Base-by-base conservation (phyloP, 2,113 vertebrate genomes). In the Pterophyllum scalare region DNA sequence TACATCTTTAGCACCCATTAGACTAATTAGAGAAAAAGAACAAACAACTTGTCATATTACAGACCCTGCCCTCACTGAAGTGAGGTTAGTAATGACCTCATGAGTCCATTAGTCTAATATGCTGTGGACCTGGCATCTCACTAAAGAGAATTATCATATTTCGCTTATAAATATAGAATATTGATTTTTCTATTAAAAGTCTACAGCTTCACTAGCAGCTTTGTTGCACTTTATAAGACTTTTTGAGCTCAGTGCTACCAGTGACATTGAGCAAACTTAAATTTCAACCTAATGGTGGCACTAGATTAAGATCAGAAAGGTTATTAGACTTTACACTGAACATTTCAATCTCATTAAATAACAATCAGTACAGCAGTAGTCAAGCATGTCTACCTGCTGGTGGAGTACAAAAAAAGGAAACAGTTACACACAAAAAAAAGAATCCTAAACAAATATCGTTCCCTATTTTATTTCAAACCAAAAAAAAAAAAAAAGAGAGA, bases 31-130 rank as follows among this genome's bases (percentile, higher is more conserved):
- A 57, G 59, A 28, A 60, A 61, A 59, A 75, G 26, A 20, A 60
- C 49, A 77, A 61, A 54, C 38, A 19, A 75, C 52, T 49, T 33
- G 14, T 64, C 60, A 57, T 54, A 67, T 62, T 81, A 64, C 24
- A 56, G 20, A 15, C 8, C 26, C 19, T 79, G 67, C 35, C 13
- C 22, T 60, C 4, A 7, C 43, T 77, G 43, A 81, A 40, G 15
- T 31, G 22, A 35, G 19, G 31, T 46, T 62, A 31, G 52, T 19
- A 56, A 64, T 82, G 70, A 75, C 28, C 59, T 78, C 52, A 82
- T 88, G 20, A 77, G 60, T 84, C 74, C 61, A 64, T 56, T 79
- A 64, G 24, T 56, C 17, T 35, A 40, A 82, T 77, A 22, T 26
- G 49, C 20, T 59, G 22, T 35, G n/a, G 20, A 10, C 46, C 8